Percentiles rank a stretch among this genome's conserved stretches.
phyloP scores from a whole-genome alignment of 1,140 invertebrate species.

The Drosophila ambigua region DNA sequence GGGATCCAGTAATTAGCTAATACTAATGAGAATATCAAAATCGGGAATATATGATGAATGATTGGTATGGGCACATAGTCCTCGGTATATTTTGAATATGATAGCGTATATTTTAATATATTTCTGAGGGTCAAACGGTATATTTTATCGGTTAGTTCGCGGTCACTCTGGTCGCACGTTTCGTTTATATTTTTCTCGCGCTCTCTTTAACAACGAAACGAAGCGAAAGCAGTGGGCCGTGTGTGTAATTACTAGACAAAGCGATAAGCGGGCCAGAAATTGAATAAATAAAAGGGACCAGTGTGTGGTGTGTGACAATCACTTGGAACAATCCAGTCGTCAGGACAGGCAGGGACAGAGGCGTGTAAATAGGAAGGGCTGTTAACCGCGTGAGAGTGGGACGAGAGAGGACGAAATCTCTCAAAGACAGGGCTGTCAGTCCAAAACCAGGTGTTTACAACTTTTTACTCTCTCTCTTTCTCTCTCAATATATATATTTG shows the following conservation, averaged over 20 bases:
- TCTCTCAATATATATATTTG: not conserved
- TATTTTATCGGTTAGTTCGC: too few relatives aligned
- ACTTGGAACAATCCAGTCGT: constrained; percentile 16
- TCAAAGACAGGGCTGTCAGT: constrained; percentile 8
- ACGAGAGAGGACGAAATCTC: constrained; percentile 17
- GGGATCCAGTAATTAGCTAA: too few relatives aligned
- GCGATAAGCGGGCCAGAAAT: constrained; percentile 39
- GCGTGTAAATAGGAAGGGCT: constrained; percentile 8
- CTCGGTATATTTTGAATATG: too few relatives aligned
- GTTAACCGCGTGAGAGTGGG: constrained; percentile 1
- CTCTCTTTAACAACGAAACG: too few relatives aligned
- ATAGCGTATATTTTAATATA: too few relatives aligned
- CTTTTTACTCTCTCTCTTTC: constrained; percentile 20
- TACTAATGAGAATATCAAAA: too few relatives aligned
- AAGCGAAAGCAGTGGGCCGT: not conserved
- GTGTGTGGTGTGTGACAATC: constrained; percentile 36
- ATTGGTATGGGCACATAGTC: too few relatives aligned
- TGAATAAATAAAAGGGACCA: constrained; percentile 43
- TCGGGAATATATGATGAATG: too few relatives aligned
- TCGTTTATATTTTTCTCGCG: too few relatives aligned
- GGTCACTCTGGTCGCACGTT: too few relatives aligned
- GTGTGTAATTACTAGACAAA: constrained; percentile 46
- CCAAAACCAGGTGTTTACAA: constrained; percentile 33
- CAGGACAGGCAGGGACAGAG: constrained; percentile 19
- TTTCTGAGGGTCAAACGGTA: too few relatives aligned